Percentiles rank a stretch among this genome's conserved stretches.
Evolutionary conservation across 2,888 invertebrate species (phyloP).

Genomic region (Eupsilia transversa): DNA sequence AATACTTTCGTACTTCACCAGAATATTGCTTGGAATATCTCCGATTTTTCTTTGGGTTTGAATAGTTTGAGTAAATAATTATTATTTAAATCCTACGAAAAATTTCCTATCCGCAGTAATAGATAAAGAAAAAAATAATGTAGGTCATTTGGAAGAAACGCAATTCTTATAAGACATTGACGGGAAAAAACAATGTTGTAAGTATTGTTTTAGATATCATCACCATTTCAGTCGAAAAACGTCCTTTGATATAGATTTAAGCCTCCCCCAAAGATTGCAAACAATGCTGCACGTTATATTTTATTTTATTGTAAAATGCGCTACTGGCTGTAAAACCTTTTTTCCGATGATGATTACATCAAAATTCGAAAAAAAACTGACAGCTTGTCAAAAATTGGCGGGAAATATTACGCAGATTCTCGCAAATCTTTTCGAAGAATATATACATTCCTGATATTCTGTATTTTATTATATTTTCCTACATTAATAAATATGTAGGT

Average conservation of each 20-base stretch:
- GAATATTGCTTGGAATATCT: conserved; percentile 11
- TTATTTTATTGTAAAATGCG: background rate
- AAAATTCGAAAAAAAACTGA: background rate
- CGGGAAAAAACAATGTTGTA: background rate
- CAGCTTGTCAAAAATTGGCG: background rate
- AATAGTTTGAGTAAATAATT: conserved; percentile 10
- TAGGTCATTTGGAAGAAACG: background rate
- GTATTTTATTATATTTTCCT: background rate
- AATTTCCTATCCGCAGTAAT: background rate
- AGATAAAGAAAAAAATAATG: background rate
- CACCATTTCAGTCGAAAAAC: background rate
- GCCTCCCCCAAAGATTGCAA: background rate
- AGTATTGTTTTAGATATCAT: background rate
- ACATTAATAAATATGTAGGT: background rate
- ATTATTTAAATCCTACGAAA: background rate
- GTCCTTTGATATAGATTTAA: background rate
- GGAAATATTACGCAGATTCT: background rate
- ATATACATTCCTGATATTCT: background rate
- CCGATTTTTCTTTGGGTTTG: background rate
- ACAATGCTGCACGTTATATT: background rate
- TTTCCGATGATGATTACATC: background rate
- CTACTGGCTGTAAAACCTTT: background rate
- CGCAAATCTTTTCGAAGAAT: background rate
- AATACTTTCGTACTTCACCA: conserved; percentile 1
- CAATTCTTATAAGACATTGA: background rate